These are phyloP conservation scores for Sinocyclocheilus anshuiensis DNA, from an alignment of 2,113 vertebrate species.

Conservation along the genomic window DNA sequence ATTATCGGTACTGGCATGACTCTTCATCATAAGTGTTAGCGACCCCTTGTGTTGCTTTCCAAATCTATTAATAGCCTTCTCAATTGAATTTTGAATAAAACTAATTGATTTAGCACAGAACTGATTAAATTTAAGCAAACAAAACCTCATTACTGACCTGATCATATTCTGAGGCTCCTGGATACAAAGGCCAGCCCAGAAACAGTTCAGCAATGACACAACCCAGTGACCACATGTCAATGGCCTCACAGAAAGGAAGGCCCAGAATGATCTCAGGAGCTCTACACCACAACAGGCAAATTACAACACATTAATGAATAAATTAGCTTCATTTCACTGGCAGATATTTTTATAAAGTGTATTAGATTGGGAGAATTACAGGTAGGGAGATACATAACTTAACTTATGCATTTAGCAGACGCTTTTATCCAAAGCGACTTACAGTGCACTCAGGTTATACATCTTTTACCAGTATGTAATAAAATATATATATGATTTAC, in stretches of 20 bases:
- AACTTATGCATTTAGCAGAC: too few species aligned
- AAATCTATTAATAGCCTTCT: background rate
- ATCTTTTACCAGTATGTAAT: too few species aligned
- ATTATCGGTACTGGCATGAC: background rate
- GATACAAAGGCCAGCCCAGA: conserved; percentile 96
- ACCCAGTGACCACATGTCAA: conserved; percentile 98
- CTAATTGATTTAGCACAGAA: background rate
- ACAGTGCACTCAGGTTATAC: too few species aligned
- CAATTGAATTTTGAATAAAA: background rate
- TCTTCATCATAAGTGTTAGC: too few species aligned
- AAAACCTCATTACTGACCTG: conserved; percentile 80
- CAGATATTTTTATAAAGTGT: too few species aligned
- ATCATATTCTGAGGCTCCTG: conserved; percentile 96
- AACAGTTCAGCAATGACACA: conserved; percentile 98
- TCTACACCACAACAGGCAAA: conserved; percentile 67
- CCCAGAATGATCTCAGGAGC: conserved; percentile 98
- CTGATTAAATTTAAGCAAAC: background rate
- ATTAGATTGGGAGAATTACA: too few species aligned
- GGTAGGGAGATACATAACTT: too few species aligned
- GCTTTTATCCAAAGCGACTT: too few species aligned
- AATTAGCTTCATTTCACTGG: background rate
- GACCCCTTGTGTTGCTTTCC: background rate
- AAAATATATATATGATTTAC: background rate
- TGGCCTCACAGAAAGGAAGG: conserved; percentile 94
- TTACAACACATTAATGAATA: background rate